Evolutionary conservation across 2,888 invertebrate genomes (phyloP).

Genomic region (Nomada fabriciana): DNA sequence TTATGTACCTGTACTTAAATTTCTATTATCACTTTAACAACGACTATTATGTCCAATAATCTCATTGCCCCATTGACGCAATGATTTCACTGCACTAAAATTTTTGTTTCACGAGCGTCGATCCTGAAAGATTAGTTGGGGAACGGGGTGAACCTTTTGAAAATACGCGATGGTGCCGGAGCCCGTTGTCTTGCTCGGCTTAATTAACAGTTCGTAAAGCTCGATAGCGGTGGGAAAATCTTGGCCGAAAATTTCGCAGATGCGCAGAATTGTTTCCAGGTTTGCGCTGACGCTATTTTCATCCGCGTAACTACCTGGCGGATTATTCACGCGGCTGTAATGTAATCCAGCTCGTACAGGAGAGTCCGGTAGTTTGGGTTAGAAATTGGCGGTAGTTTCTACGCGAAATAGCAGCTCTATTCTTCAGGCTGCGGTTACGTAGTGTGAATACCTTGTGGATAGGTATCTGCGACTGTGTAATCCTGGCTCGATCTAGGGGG

Average conservation of each 20-base stretch:
- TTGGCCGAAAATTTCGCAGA: constrained; percentile 59
- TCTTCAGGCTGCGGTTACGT: constrained; percentile 67
- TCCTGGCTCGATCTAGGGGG: constrained; percentile 53
- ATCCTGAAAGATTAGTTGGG: neutral
- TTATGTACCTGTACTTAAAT: too few relatives aligned
- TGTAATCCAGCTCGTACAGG: constrained; percentile 66
- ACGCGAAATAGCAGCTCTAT: constrained; percentile 66
- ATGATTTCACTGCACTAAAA: too few relatives aligned
- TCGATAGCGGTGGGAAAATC: constrained; percentile 49
- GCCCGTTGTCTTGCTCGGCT: constrained; percentile 21
- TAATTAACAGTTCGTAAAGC: constrained; percentile 45
- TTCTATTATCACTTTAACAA: too few relatives aligned
- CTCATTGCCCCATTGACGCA: too few relatives aligned
- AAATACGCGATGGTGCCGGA: neutral
- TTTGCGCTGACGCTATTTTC: constrained; percentile 66
- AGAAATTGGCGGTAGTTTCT: constrained; percentile 69
- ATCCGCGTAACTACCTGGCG: constrained; percentile 64
- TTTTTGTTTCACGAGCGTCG: too few relatives aligned
- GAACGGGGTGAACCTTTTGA: neutral
- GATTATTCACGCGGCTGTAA: constrained; percentile 69
- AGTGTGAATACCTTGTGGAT: constrained; percentile 66
- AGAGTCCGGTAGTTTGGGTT: constrained; percentile 61
- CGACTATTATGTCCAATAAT: too few relatives aligned
- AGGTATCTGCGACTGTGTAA: constrained; percentile 63
- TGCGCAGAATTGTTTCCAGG: constrained; percentile 66